Evolutionary conservation across 2,888 invertebrate species (phyloP).

Genomic region (Romanomermis culicivorax): DNA sequence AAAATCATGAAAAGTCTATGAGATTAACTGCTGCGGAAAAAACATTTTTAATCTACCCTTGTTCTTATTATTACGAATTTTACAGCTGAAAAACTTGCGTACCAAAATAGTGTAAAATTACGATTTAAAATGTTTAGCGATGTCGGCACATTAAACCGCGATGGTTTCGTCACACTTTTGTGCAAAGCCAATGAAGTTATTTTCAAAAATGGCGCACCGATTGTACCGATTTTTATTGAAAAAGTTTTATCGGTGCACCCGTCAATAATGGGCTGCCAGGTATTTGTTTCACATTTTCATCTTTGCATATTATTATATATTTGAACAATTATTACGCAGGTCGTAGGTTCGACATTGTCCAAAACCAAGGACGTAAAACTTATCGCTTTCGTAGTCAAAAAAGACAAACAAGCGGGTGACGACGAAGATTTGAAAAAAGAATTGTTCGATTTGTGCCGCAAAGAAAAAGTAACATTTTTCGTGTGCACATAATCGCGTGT

Average conservation of each 20-base stretch:
- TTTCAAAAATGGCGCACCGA: constrained; percentile 32
- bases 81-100: too few relatives aligned
- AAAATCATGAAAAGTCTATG: too few relatives aligned
- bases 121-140: too few relatives aligned
- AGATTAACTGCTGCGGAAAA: too few relatives aligned
- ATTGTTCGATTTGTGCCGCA: background rate
- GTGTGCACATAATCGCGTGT: background rate
- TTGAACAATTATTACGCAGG: background rate
- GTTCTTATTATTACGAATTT: too few relatives aligned
- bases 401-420: background rate
- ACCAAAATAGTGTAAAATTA: too few relatives aligned
- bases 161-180: constrained; percentile 31
- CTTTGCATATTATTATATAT: background rate
- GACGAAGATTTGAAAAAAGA: background rate
- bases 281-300: constrained; percentile 12
- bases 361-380: constrained; percentile 17
- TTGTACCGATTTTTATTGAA: constrained; percentile 33
- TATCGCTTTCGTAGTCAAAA: constrained; percentile 13
- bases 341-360: background rate
- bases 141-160: constrained; percentile 29
- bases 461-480: background rate
- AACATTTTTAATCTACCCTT: too few relatives aligned
- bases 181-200: constrained; percentile 33
- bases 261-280: constrained; percentile 32
- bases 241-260: constrained; percentile 31